These are phyloP conservation scores for Pseudoips prasinana DNA, from an alignment of 2,888 invertebrate genomes.

Conservation along the genomic window DNA sequence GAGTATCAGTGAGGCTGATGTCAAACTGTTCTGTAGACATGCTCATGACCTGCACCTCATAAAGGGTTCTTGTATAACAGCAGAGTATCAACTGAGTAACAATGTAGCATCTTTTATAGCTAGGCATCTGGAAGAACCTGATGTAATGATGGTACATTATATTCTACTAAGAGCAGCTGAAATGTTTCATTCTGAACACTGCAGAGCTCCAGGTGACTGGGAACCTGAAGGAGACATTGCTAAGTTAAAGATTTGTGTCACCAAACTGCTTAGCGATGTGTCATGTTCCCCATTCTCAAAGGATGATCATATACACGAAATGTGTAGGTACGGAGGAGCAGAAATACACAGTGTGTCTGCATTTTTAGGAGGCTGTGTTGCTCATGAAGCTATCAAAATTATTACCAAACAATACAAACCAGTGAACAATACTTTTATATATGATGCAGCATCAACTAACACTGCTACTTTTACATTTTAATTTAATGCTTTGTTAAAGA, in stretches of 20 bases:
- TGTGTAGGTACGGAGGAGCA: constrained; percentile 96
- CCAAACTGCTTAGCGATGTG: constrained; percentile 92
- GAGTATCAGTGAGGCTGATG: constrained; percentile 89
- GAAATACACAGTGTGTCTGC: constrained; percentile 97
- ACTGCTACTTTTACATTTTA: constrained; percentile 90
- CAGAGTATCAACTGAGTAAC: constrained; percentile 88
- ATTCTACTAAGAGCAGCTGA: constrained; percentile 95
- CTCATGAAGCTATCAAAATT: constrained; percentile 97
- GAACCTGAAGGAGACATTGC: constrained; percentile 95
- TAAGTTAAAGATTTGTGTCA: constrained; percentile 88
- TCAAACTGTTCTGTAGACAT: constrained; percentile 94
- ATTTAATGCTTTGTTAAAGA: constrained; percentile 9
- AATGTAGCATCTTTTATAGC: constrained; percentile 82
- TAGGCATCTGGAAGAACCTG: constrained; percentile 89
- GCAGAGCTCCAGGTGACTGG: constrained; percentile 94
- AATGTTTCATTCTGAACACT: constrained; percentile 93
- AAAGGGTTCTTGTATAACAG: constrained; percentile 89
- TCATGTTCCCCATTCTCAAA: constrained; percentile 89
- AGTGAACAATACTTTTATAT: constrained; percentile 96
- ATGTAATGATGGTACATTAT: constrained; percentile 94
- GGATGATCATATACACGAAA: constrained; percentile 97
- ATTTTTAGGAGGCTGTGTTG: constrained; percentile 94
- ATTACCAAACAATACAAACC: constrained; percentile 98
- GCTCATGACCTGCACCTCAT: constrained; percentile 90
- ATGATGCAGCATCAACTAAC: constrained; percentile 95